Percentiles rank a stretch among this genome's conserved stretches.
phyloP scores from a whole-genome alignment of 1,140 invertebrate species.

The Drosophila bipectinata region DNA sequence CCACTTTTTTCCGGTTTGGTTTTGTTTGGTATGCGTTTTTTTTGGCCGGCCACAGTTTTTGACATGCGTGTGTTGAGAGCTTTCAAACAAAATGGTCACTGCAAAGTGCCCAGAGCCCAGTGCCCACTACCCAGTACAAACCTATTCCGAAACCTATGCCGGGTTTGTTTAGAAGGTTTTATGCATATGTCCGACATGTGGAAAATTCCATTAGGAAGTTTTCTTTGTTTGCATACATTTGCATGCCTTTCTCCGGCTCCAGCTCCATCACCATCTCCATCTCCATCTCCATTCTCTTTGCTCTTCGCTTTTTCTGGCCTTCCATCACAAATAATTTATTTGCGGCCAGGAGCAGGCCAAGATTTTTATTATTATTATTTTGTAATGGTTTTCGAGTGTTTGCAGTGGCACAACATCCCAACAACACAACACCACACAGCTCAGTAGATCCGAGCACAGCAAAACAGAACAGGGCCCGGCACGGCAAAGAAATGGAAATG shows the following conservation, averaged over 20 bases:
- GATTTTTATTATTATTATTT: conserved; percentile 78
- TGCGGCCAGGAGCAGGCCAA: conserved; percentile 52
- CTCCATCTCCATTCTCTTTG: background rate
- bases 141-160: background rate
- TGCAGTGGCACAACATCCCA: conserved; percentile 36
- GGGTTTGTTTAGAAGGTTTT: conserved; percentile 76
- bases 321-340: conserved; percentile 68
- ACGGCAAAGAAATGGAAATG: conserved; percentile 62
- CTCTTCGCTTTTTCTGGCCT: conserved; percentile 19
- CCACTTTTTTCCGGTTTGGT: background rate
- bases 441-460: conserved; percentile 1
- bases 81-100: conserved; percentile 63
- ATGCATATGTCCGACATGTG: conserved; percentile 80
- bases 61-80: conserved; percentile 69
- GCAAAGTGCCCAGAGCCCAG: conserved; percentile 49
- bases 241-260: conserved; percentile 42
- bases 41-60: conserved; percentile 45
- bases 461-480: background rate
- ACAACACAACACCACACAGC: conserved; percentile 11
- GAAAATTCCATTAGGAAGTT: conserved; percentile 81
- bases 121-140: conserved; percentile 4
- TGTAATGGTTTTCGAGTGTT: conserved; percentile 78
- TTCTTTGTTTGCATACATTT: conserved; percentile 81
- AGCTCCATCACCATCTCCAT: no score
- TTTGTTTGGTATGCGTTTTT: conserved; percentile 22